Evolutionary conservation across 2,113 vertebrate species (phyloP).

Genomic region (Tychaedon coryphoeus): DNA sequence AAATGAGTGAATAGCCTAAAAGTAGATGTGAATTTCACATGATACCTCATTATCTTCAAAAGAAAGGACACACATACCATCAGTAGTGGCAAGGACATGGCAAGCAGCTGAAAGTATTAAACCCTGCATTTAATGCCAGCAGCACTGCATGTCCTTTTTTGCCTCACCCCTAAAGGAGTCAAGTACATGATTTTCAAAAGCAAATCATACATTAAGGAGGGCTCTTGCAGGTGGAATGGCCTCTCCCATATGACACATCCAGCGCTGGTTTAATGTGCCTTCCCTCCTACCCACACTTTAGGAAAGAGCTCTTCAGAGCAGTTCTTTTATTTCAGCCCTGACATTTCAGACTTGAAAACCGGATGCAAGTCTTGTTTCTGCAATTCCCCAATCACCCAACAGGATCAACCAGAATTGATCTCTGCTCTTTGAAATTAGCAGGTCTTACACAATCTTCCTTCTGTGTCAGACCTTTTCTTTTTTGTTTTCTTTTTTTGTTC

Average conservation of each 20-base stretch:
- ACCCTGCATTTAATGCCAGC: neutral
- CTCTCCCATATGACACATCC: neutral
- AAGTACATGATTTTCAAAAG: neutral
- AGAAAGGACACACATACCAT: neutral
- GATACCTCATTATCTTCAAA: neutral
- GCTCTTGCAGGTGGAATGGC: neutral
- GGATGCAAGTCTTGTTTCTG: constrained; percentile 46
- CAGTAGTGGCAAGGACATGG: neutral
- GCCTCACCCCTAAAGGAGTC: neutral
- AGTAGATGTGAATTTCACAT: neutral
- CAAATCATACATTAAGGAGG: neutral
- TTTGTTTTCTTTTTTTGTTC: neutral
- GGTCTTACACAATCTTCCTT: constrained; percentile 25
- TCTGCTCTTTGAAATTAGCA: constrained; percentile 63
- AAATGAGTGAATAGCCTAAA: neutral
- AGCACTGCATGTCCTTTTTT: neutral
- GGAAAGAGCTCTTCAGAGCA: neutral
- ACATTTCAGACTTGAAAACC: constrained; percentile 33
- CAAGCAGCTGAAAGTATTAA: rapidly evolving
- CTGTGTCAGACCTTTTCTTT: neutral
- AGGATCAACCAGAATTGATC: constrained; percentile 66
- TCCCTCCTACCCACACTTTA: constrained; percentile 19
- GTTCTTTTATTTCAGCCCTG: neutral
- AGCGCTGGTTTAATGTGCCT: constrained; percentile 26
- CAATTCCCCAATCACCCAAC: constrained; percentile 39